These are phyloP conservation scores for Aleiodes testaceus DNA, from an alignment of 2,888 invertebrate genomes.

Conservation along the genomic window DNA sequence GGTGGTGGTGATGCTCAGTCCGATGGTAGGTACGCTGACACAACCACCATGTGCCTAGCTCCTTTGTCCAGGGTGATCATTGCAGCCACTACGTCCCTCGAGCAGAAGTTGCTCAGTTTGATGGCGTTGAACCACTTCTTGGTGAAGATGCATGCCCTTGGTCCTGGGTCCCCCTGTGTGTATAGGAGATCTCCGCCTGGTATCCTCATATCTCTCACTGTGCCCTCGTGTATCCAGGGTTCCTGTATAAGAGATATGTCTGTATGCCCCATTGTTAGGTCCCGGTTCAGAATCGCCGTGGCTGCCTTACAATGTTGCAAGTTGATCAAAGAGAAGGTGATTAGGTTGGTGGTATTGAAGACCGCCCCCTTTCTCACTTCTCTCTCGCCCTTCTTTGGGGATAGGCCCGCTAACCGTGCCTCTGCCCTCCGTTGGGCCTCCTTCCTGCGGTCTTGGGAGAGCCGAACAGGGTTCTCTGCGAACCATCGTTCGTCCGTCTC, in stretches of 20 bases:
- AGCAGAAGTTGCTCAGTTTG: constrained; percentile 32
- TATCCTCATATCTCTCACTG: constrained; percentile 13
- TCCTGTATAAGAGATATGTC: constrained; percentile 42
- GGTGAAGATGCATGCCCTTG: constrained; percentile 36
- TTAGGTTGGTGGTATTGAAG: background rate
- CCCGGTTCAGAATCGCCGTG: constrained; percentile 34
- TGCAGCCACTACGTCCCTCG: constrained; percentile 32
- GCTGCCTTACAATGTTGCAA: constrained; percentile 45
- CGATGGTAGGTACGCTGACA: constrained; percentile 21
- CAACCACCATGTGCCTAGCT: background rate
- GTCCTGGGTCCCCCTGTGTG: background rate
- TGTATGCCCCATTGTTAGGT: constrained; percentile 39
- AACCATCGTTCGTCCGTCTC: too few relatives aligned
- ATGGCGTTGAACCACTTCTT: constrained; percentile 13
- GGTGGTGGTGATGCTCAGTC: constrained; percentile 19
- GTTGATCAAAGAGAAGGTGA: constrained; percentile 38
- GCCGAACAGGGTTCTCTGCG: too few relatives aligned
- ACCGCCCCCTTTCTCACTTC: too few relatives aligned
- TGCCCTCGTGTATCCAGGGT: constrained; percentile 36
- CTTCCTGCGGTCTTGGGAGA: too few relatives aligned
- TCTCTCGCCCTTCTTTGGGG: too few relatives aligned
- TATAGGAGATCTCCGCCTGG: background rate
- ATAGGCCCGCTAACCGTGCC: too few relatives aligned
- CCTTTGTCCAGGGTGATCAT: background rate
- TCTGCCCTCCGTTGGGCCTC: too few relatives aligned